phyloP scores from a whole-genome alignment of 2,797 vertebrate species.

The Arctocebus calabarensis region DNA sequence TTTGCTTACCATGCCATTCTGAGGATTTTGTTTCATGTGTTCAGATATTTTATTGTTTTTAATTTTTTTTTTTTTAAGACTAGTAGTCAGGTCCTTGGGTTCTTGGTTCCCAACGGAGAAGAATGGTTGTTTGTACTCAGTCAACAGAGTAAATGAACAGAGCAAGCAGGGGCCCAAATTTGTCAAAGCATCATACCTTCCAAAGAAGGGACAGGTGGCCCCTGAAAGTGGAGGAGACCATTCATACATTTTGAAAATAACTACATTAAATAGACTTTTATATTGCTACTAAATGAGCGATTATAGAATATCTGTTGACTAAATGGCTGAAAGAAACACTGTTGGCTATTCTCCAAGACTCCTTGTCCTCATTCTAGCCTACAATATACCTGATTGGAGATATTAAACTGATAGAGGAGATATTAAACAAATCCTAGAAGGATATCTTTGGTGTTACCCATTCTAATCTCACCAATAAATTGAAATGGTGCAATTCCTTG shows the following conservation, averaged over 20 bases:
- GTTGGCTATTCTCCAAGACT: background rate
- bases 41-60: background rate
- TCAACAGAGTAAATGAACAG: no score
- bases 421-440: background rate
- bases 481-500: background rate
- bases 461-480: background rate
- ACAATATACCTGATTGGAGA: no score
- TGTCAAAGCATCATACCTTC: no score
- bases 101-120: no score
- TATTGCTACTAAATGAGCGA: background rate
- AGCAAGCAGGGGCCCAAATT: no score
- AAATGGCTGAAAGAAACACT: background rate
- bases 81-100: no score
- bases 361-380: background rate
- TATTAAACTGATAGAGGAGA: no score
- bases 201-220: no score
- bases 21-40: background rate
- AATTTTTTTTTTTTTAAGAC: no score
- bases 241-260: background rate
- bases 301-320: background rate
- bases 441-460: background rate
- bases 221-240: no score
- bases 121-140: no score
- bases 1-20: background rate
- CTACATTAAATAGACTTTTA: background rate